Evolutionary conservation across 2,888 invertebrate genomes (phyloP), one percentile per base, ranked within the genome.

Genomic region (Apamea sordens): DNA sequence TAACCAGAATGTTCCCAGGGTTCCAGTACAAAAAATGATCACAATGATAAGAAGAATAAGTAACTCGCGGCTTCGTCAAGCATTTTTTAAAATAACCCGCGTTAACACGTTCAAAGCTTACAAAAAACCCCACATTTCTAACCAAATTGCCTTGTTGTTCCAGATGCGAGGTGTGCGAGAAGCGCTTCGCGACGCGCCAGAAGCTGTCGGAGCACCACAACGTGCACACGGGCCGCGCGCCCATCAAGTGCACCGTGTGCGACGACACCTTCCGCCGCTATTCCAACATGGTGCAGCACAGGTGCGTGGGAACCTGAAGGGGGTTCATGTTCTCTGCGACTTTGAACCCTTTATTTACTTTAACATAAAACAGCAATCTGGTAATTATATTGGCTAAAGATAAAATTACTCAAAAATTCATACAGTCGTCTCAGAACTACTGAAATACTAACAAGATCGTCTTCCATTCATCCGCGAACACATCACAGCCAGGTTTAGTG

Each of bases 261-360:
- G 98, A 98, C 92, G 98, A 98, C 92, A 97, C 98, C 78, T 99
- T 99, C 95, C 97, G 98, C 75, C 97, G 98, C 11, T 98, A 98
- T 94, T 98, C 98, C 86, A 99, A 98, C 94, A 97, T 99, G 93
- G 98, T 98, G 68, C 98, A 98, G 92, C 98, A 99, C 94, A 97
- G 98, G 96, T 96, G 65, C 68, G 82, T 36, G n/a, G 18, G 1
- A 18, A 18, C 36, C n/a, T 11, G 53, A 2, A 61, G 15, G 59
- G 10, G n/a, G 18, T 18, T 44, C 11, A 7, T 11, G 21, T 21
- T 21, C 11, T 21, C 21, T 28, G 13, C 7, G 47, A 28, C 28
- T 68, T 67, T 44, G 3, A 47, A 47, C 28, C 28, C 21, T 24
- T 13, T 13, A 3, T 32, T 61, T 28, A 59, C 59, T n/a, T n/a